Base-by-base conservation (phyloP, 2,888 invertebrate species). In the Carpatolechia fugitivella region DNA sequence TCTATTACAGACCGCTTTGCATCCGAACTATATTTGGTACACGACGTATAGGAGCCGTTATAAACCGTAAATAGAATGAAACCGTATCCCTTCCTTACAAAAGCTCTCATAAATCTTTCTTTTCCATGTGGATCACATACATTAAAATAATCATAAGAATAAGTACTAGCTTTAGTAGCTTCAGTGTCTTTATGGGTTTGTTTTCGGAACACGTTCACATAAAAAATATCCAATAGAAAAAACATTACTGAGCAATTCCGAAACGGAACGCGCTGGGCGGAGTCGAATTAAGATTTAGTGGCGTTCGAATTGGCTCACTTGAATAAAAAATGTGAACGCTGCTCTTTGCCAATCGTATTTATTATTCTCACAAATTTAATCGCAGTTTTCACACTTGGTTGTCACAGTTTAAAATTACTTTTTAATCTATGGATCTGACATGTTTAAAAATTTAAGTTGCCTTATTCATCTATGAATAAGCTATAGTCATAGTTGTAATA, bases 241-340 rank as follows among this genome's bases (percentile, higher is more conserved):
- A 54, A 52, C 54, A 52, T 60, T 63, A 65, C 59, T 56, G 58
- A 41, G 54, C 55, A 56, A 61, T 61, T 54, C 57, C 48, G 56
- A 29, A 7, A 16, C 59, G 53, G 40, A 58, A 61, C 59, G 63
- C 58, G 54, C 57, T 65, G 56, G 67, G 64, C 61, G 65, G 59
- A 61, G 63, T 59, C 65, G 67, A 74, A 74, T 73, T 72, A 68
- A 72, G 72, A 75, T 76, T 76, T 78, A 76, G 66, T 70, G 62
- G 57, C 65, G 63, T 61, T 65, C 66, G 60, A 71, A 74, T 72
- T 69, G 68, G 63, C 62, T 60, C 64, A 64, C 64, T 69, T 63
- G 61, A 72, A 69, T 68, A 67, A 72, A 76, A 74, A 68, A 67
- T 56, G 56, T 60, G 53, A 58, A 61, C 54, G 57, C 64, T 60